phyloP scores from a whole-genome alignment of 2,113 vertebrate genomes.

The Myrmecobius fasciatus region DNA sequence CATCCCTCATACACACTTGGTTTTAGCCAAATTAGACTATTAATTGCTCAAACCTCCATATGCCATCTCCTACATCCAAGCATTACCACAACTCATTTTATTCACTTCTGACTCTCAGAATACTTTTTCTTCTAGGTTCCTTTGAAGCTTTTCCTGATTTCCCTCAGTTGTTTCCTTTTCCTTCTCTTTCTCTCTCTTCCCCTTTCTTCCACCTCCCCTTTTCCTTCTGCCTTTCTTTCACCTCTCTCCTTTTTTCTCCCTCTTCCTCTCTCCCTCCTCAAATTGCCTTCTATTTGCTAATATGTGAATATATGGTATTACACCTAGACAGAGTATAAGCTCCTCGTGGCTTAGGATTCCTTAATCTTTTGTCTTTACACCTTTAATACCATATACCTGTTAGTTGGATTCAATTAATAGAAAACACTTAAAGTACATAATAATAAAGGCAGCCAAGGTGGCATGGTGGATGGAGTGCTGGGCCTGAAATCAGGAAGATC shows the following conservation, averaged over 20 bases:
- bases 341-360: background rate
- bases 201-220: too few relatives aligned
- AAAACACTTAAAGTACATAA: background rate
- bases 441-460: background rate
- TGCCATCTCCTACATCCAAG: background rate
- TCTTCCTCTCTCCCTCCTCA: background rate
- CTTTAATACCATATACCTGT: background rate
- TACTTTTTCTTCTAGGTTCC: background rate
- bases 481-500: background rate
- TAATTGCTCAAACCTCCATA: background rate
- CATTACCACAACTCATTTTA: background rate
- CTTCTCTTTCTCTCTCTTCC: too few relatives aligned
- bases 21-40: too few relatives aligned
- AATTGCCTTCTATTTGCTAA: background rate
- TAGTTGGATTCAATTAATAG: background rate
- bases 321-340: background rate
- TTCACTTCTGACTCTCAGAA: too few relatives aligned
- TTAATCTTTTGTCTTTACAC: background rate
- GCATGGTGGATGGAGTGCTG: background rate
- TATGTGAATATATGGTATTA: background rate
- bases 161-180: background rate
- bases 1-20: background rate
- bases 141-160: background rate
- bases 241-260: too few relatives aligned
- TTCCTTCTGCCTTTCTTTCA: too few relatives aligned